A percentile compares a stretch with the other conserved stretches of the same genome.
Conservation (phyloP, 2,113 vertebrate species). For the Trichomycterus rosablanca region DNA sequence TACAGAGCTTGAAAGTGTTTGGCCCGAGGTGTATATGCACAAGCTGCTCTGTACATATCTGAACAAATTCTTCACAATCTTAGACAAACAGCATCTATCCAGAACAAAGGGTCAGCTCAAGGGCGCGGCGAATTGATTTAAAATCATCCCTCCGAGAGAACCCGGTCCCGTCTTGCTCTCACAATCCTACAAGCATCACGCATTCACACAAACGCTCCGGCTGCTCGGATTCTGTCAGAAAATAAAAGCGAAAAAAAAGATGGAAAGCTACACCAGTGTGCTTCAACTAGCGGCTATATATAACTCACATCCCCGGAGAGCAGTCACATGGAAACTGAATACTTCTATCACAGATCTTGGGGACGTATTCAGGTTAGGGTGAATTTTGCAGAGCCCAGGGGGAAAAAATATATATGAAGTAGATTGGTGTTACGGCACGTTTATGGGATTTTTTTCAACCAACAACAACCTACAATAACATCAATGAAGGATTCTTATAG, state of each 20-base stretch:
- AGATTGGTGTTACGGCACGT: too few relatives aligned
- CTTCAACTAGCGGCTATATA: slow-evolving; percentile 15
- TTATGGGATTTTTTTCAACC: too few relatives aligned
- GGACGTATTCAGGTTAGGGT: slow-evolving; percentile 31
- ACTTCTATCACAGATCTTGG: slow-evolving; percentile 28
- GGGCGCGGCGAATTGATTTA: slow-evolving; percentile 1
- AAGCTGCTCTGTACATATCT: too few relatives aligned
- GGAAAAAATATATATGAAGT: too few relatives aligned
- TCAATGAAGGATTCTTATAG: too few relatives aligned
- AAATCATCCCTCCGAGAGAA: background rate
- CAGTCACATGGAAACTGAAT: slow-evolving; percentile 21
- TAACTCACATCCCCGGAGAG: slow-evolving; percentile 10
- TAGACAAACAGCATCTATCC: background rate
- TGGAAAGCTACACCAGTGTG: background rate
- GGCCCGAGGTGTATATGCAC: too few relatives aligned
- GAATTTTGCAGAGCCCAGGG: background rate
- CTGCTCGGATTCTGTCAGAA: slow-evolving; percentile 10
- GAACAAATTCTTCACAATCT: too few relatives aligned
- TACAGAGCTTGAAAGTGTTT: too few relatives aligned
- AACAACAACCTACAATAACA: too few relatives aligned
- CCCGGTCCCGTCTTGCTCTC: slow-evolving; percentile 10
- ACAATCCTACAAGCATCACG: slow-evolving; percentile 22
- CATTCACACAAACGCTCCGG: slow-evolving; percentile 16
- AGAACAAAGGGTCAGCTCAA: slow-evolving; percentile 3
- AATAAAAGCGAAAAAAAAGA: slow-evolving; percentile 8